Conservation (phyloP, 2,113 vertebrate species). For the Tetrax tetrax region DNA sequence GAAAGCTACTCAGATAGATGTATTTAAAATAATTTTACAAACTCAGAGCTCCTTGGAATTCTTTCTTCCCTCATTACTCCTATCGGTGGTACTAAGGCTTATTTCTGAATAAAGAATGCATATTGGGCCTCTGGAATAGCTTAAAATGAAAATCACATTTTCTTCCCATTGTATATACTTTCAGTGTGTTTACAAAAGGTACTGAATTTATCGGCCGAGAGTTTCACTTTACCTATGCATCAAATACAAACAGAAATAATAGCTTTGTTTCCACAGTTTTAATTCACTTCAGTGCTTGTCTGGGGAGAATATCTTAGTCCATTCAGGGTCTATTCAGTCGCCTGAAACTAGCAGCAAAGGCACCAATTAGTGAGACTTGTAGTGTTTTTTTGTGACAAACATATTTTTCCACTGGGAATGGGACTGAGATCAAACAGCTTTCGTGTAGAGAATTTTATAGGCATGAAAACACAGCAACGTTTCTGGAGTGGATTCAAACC, state of each 20-base stretch:
- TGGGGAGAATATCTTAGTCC: not conserved
- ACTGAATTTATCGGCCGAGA: not conserved
- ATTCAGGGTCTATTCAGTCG: not conserved
- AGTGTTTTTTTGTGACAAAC: not conserved
- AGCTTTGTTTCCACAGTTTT: not conserved
- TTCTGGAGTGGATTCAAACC: not conserved
- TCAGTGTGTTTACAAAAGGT: not conserved
- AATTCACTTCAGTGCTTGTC: not conserved
- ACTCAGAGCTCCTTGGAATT: accelerated
- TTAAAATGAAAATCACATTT: not conserved
- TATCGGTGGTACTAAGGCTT: not conserved
- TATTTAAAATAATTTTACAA: not conserved
- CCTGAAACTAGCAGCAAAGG: not conserved
- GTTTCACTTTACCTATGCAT: not conserved
- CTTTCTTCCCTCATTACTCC: not conserved
- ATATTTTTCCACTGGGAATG: not conserved
- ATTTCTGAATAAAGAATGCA: not conserved
- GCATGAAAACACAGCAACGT: not conserved
- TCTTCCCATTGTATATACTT: not conserved
- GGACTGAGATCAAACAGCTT: not conserved
- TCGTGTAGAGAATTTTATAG: not conserved
- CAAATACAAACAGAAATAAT: not conserved
- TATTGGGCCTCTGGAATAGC: not conserved
- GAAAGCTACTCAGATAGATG: not conserved
- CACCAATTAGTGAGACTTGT: not conserved